Evolutionary conservation across 2,113 vertebrate genomes (phyloP).

Genomic region (Candoia aspera): DNA sequence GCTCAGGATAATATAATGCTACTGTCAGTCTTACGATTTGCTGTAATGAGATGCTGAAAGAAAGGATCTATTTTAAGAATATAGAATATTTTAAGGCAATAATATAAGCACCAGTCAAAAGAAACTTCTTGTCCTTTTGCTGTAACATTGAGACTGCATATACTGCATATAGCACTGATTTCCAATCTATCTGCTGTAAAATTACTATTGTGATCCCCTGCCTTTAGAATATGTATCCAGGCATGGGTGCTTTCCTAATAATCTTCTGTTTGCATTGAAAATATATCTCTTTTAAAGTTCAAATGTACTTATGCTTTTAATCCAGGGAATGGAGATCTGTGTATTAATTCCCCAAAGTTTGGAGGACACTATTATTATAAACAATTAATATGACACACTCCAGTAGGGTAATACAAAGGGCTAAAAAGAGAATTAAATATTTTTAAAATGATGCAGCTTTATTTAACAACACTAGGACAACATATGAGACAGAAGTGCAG

Average conservation of each 20-base stretch:
- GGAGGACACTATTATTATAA: neutral
- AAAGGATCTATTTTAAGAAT: neutral
- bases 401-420: neutral
- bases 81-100: neutral
- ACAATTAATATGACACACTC: neutral
- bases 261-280: neutral
- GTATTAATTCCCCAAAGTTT: neutral
- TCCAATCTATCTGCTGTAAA: neutral
- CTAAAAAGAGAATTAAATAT: too few relatives aligned
- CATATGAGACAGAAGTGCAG: too few relatives aligned
- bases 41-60: neutral
- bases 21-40: neutral
- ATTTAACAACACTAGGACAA: too few relatives aligned
- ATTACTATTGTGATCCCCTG: neutral
- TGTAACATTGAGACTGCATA: neutral
- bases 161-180: neutral
- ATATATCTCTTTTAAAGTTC: neutral
- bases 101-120: neutral
- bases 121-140: neutral
- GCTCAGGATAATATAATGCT: neutral
- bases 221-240: neutral
- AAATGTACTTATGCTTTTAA: neutral
- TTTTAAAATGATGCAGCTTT: too few relatives aligned
- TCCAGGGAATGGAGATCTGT: too few relatives aligned
- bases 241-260: neutral